Evolutionary conservation across 2,113 vertebrate genomes (phyloP), one percentile per base, ranked within the genome.

Genomic region (Argyrosomus japonicus): DNA sequence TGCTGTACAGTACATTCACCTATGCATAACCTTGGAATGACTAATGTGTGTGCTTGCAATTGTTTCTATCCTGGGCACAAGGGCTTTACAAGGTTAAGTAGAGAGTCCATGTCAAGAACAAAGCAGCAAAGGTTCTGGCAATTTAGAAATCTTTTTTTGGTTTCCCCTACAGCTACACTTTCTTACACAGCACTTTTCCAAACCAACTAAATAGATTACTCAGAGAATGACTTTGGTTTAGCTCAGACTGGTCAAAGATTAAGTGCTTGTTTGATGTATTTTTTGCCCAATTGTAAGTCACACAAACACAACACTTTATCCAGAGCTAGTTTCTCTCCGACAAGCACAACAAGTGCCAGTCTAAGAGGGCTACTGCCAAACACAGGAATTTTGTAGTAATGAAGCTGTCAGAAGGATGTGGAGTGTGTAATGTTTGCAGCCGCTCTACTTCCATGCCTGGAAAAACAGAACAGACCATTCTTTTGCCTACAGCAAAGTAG

Each of bases 401-500:
- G 83, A 88, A 91, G 84, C 83, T 87, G 88, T 91, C 82, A 83
- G 78, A 83, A 75, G 69, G 72, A 86, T 65, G 71, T 87, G 75
- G 58, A 88, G 81, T 79, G 83, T 79, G 75, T 85, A 79, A 86
- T 82, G 83, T 87, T 82, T 60, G 65, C n/a, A 68, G 54, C 27
- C 43, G 21, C 68, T 89, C 43, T 29, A 54, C 56, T 71, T 68
- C 70, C 57, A 80, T 73, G 51, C 21, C 50, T 40, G 17, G 25
- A 9, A 29, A 68, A 77, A 63, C 75, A 75, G 27, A 81, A 56
- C 23, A 18, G 69, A 60, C 56, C n/a, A 47, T 79, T 80, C 72
- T 82, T 58, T 60, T 75, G 81, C 80, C 85, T 53, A 40, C 68
- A 84, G 77, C 78, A 79, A 69, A 83, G 51, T 58, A 29, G 12